These are phyloP conservation scores for Ammodramus savannarum DNA, from an alignment of 2,113 vertebrate species.

Conservation along the genomic window DNA sequence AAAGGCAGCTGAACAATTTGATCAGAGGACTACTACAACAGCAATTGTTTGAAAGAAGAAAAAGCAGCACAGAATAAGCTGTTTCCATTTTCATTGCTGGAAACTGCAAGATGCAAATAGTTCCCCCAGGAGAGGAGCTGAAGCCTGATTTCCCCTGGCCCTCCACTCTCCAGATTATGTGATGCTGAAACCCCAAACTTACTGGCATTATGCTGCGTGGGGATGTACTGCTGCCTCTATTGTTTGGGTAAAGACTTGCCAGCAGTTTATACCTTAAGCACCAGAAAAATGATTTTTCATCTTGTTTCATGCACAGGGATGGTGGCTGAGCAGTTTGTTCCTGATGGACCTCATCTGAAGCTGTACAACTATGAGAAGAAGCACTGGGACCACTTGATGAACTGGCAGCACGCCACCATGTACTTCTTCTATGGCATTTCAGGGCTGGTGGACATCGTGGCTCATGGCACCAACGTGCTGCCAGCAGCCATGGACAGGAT, in stretches of 20 bases:
- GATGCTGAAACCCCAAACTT: neutral
- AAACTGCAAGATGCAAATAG: neutral
- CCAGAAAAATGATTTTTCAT: neutral
- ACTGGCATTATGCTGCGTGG: rapidly evolving
- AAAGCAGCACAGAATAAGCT: neutral
- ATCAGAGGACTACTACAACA: neutral
- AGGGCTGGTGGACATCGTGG: slow-evolving; percentile 78
- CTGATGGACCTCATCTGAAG: slow-evolving; percentile 79
- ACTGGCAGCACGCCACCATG: slow-evolving; percentile 96
- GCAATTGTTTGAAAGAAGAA: neutral
- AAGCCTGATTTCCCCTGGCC: neutral
- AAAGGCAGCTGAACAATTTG: neutral
- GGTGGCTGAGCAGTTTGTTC: slow-evolving; percentile 83
- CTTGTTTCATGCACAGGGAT: slow-evolving; percentile 76
- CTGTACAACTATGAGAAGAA: slow-evolving; percentile 82
- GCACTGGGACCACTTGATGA: slow-evolving; percentile 82
- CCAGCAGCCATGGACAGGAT: slow-evolving; percentile 83
- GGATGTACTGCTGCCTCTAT: neutral
- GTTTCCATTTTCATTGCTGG: neutral
- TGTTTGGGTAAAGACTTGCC: neutral
- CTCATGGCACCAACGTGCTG: slow-evolving; percentile 74
- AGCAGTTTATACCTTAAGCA: neutral
- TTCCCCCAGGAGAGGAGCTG: neutral
- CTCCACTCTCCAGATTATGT: neutral
- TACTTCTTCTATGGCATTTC: slow-evolving; percentile 90